Conservation (phyloP, 1,140 invertebrate genomes). For the Polyergus mexicanus region DNA sequence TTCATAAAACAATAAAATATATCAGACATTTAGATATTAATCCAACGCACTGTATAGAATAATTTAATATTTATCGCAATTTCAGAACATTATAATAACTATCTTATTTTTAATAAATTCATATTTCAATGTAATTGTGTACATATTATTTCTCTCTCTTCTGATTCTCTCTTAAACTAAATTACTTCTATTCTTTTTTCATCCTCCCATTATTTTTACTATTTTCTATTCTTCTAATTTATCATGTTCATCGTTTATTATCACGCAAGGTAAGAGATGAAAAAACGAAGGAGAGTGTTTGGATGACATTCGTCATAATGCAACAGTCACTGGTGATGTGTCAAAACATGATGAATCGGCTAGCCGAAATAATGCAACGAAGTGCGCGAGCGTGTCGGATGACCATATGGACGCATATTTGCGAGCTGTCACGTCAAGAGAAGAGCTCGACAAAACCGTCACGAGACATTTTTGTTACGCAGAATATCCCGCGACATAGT, state of each 20-base stretch:
- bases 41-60: background rate
- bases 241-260: slow-evolving; percentile 35
- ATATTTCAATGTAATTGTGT: background rate
- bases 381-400: slow-evolving; percentile 44
- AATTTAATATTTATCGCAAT: background rate
- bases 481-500: background rate
- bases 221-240: slow-evolving; percentile 7
- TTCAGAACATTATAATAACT: background rate
- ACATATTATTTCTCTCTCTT: background rate
- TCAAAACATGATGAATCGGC: slow-evolving; percentile 58
- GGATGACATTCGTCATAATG: slow-evolving; percentile 42
- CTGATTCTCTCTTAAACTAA: background rate
- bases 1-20: background rate
- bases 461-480: slow-evolving; percentile 7
- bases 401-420: slow-evolving; percentile 54
- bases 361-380: slow-evolving; percentile 70
- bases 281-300: slow-evolving; percentile 36
- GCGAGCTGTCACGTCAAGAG: slow-evolving; percentile 44
- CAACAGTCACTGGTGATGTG: slow-evolving; percentile 34
- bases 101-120: background rate
- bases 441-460: slow-evolving; percentile 29
- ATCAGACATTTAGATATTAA: background rate
- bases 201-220: background rate
- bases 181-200: background rate
- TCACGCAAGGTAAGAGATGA: slow-evolving; percentile 39